Evolutionary conservation across 1,140 invertebrate species (phyloP), one percentile per base, ranked within the genome.

Genomic region (Antheraea pernyi): DNA sequence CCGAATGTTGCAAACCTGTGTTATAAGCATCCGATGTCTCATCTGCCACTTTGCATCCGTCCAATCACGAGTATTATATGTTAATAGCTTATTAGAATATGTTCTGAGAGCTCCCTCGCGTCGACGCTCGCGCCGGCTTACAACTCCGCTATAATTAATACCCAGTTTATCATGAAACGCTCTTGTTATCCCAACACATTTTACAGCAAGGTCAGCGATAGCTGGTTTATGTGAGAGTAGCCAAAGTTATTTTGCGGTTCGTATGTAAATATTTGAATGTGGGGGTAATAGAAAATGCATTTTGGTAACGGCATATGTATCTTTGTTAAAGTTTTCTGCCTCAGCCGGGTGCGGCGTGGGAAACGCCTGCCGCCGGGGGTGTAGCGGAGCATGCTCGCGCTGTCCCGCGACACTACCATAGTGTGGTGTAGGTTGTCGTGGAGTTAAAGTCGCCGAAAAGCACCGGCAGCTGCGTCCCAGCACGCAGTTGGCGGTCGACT

Each of bases 31-130:
- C 72, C 70, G 79, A 80, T 76, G 80, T 82, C 77, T 80, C 80
- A 82, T 80, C 80, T 83, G 80, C 80, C 78, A 76, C 80, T 80
- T 72, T 76, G 83, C 84, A 87, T 91, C 85, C 85, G 80, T 85
- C 88, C 91, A 93, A 93, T 93, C 91, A 92, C 87, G 74, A 73
- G 80, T 84, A 93, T 93, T 92, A 93, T 92, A 93, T 93, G 90
- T 91, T 91, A 92, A 93, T 93, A 89, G 85, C 82, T 88, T 87
- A 93, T 93, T 93, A 93, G 89, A 92, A 91, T 91, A 86, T 84
- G 86, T 82, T 77, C 74, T 71, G 79, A 79, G 76, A 78, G 74
- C 79, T 78, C 81, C 82, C 85, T 85, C 84, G 79, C 84, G 79
- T 81, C 78, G 82, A 72, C 69, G 70, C 71, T 67, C 74, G 75